Conservation (phyloP, 2,888 invertebrate genomes). For the Acleris cristana region DNA sequence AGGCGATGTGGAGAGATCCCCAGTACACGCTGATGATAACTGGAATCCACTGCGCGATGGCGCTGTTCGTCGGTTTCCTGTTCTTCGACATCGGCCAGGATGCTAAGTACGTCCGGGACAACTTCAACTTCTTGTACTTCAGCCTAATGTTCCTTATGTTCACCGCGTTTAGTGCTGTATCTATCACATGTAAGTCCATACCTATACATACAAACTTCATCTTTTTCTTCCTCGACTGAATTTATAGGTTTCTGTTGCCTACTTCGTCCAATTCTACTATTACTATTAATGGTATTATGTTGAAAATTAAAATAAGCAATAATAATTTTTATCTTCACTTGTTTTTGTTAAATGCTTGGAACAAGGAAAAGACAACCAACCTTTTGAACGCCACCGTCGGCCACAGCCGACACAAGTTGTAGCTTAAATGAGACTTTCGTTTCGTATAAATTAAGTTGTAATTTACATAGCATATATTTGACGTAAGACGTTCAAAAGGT, state of each 20-base stretch:
- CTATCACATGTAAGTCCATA: constrained; percentile 92
- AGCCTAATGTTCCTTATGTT: constrained; percentile 97
- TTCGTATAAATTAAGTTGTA: too few species aligned
- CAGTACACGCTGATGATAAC: constrained; percentile 90
- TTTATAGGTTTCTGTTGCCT: neutral
- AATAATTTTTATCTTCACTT: too few species aligned
- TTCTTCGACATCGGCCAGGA: constrained; percentile 95
- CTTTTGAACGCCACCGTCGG: too few species aligned
- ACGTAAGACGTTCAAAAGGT: too few species aligned
- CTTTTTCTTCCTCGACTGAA: neutral
- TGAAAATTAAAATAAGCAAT: too few species aligned
- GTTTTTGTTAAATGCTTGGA: too few species aligned
- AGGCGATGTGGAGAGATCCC: constrained; percentile 87
- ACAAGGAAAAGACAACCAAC: too few species aligned
- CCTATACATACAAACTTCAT: neutral
- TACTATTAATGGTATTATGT: too few species aligned
- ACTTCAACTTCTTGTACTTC: constrained; percentile 95
- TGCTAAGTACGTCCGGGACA: constrained; percentile 91
- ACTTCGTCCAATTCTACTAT: too few species aligned
- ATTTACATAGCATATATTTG: too few species aligned
- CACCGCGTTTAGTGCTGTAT: constrained; percentile 95
- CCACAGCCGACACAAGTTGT: too few species aligned
- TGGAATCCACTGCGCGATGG: constrained; percentile 91
- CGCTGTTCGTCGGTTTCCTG: constrained; percentile 91
- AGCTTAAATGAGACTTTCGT: too few species aligned